Percentiles rank a stretch among this genome's conserved stretches.
phyloP scores from a whole-genome alignment of 2,113 vertebrate genomes.

The Apistogramma diplotaenia region DNA sequence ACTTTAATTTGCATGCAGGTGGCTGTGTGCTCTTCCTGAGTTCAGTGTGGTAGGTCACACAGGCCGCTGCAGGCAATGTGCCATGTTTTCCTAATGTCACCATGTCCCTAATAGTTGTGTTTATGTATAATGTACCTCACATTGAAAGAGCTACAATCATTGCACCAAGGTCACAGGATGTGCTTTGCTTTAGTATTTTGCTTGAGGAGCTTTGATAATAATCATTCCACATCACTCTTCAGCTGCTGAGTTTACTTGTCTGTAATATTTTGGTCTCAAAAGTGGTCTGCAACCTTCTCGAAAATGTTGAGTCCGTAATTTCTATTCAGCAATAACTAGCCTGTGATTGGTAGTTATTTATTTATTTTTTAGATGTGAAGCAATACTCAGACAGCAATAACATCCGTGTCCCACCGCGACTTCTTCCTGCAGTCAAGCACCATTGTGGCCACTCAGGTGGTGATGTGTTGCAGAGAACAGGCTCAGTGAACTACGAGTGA shows the following conservation, averaged over 20 bases:
- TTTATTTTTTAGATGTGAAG: conserved; percentile 69
- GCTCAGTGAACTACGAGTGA: conserved; percentile 9
- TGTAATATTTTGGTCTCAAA: neutral
- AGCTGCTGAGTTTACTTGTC: conserved; percentile 42
- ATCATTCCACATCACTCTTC: neutral
- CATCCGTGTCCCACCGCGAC: conserved; percentile 49
- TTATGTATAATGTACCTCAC: conserved; percentile 15
- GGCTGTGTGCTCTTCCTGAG: neutral
- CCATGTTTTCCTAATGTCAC: conserved; percentile 12
- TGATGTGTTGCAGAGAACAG: neutral
- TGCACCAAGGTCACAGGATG: conserved; percentile 6
- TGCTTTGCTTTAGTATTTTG: neutral
- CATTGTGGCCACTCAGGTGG: neutral
- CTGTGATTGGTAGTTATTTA: conserved; percentile 56
- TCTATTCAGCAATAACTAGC: conserved; percentile 76
- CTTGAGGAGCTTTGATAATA: neutral
- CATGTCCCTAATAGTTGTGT: conserved; percentile 18
- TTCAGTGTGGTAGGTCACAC: conserved; percentile 14
- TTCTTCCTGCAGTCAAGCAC: conserved; percentile 36
- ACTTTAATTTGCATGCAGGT: conserved; percentile 53
- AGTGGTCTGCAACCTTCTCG: neutral
- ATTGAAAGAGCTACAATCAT: conserved; percentile 43
- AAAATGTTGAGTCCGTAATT: neutral
- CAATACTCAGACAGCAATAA: conserved; percentile 84
- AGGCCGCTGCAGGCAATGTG: neutral